Evolutionary conservation across 2,113 vertebrate species (phyloP).

Genomic region (Saimiri boliviensis): DNA sequence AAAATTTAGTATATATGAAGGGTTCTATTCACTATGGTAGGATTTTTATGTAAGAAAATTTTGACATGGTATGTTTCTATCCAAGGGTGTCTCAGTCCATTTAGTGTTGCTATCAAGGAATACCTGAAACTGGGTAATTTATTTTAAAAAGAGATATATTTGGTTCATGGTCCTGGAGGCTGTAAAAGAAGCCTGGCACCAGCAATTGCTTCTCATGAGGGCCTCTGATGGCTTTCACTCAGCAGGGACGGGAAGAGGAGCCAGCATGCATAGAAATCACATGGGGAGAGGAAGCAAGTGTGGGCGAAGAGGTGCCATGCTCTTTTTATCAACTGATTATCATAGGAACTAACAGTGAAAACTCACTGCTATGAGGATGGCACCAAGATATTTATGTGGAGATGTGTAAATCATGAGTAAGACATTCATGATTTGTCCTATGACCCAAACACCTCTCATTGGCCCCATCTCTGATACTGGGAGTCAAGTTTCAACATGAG

Average conservation of each 20-base stretch:
- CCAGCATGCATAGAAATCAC: background rate
- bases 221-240: background rate
- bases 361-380: background rate
- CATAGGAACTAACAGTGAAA: background rate
- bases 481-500: background rate
- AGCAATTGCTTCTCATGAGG: background rate
- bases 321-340: background rate
- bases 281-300: background rate
- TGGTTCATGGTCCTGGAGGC: background rate
- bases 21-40: background rate
- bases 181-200: background rate
- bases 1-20: background rate
- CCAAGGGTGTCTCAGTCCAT: background rate
- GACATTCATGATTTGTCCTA: background rate
- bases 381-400: background rate
- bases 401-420: too few relatives aligned
- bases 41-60: constrained; percentile 4
- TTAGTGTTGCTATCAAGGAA: background rate
- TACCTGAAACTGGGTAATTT: background rate
- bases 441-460: background rate
- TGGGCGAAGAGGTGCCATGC: background rate
- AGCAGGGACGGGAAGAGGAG: background rate
- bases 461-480: background rate
- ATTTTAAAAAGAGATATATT: background rate
- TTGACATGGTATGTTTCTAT: background rate